Percentiles rank a stretch among this genome's conserved stretches.
Conservation (phyloP, 2,113 vertebrate species). For the Suricata suricatta region DNA sequence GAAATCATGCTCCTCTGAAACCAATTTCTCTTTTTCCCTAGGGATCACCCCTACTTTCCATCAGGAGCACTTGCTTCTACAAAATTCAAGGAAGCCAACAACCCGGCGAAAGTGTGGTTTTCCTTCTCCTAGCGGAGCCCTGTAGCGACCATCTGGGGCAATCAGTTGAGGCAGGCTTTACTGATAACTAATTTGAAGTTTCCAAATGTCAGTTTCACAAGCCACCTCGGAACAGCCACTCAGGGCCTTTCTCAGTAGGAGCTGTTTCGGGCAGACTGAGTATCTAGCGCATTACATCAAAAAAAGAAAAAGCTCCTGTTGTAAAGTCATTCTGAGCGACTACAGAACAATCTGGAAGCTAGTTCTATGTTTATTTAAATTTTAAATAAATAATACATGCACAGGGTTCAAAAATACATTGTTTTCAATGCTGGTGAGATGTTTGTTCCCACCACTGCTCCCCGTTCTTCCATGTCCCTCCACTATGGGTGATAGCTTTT, state of each 20-base stretch:
- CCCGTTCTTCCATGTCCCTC: not conserved
- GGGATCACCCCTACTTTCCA: not conserved
- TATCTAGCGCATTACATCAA: not conserved
- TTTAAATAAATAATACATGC: not conserved
- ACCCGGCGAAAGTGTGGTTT: not conserved
- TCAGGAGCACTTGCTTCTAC: slow-evolving; percentile 61
- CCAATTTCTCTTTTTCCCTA: slow-evolving; percentile 70
- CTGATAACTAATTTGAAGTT: slow-evolving; percentile 63
- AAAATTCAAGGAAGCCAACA: slow-evolving; percentile 47
- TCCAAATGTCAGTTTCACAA: slow-evolving; percentile 61
- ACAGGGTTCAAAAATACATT: not conserved
- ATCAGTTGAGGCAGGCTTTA: slow-evolving; percentile 67
- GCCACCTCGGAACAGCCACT: slow-evolving; percentile 33
- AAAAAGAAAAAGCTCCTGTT: not conserved
- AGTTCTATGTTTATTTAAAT: slow-evolving; percentile 29
- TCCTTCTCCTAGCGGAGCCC: not conserved
- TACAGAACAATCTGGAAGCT: slow-evolving; percentile 41
- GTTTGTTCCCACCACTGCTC: not conserved
- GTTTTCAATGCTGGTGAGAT: not conserved
- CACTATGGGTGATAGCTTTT: not conserved
- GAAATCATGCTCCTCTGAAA: slow-evolving; percentile 68
- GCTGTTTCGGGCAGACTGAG: slow-evolving; percentile 39
- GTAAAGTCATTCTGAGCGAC: not conserved
- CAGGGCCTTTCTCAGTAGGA: slow-evolving; percentile 9
- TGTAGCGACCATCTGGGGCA: slow-evolving; percentile 14